Percentiles rank a stretch among this genome's conserved stretches.
phyloP scores from a whole-genome alignment of 2,113 vertebrate species.

The Rattus norvegicus region DNA sequence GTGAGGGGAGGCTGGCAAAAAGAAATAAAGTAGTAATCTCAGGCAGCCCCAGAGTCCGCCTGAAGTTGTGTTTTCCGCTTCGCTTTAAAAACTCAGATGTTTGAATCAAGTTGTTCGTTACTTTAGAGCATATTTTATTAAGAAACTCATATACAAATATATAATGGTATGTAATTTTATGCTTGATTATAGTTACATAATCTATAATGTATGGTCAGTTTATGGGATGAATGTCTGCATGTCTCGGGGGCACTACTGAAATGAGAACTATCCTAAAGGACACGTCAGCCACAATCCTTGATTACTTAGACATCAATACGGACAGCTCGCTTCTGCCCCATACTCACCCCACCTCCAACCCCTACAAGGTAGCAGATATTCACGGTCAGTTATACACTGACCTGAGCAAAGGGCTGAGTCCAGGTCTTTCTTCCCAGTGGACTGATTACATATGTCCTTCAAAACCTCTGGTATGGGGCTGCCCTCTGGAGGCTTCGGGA shows the following conservation, averaged over 20 bases:
- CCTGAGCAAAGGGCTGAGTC: neutral
- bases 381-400: neutral
- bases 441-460: neutral
- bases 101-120: neutral
- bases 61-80: too few species aligned
- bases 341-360: neutral
- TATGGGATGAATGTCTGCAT: neutral
- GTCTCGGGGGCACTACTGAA: neutral
- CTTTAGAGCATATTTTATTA: neutral
- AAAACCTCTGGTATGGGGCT: slow-evolving; percentile 40
- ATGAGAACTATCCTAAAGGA: neutral
- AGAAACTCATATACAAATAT: neutral
- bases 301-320: neutral
- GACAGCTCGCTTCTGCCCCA: neutral
- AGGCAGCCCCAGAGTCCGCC: neutral
- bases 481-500: slow-evolving; percentile 71
- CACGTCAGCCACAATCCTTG: neutral
- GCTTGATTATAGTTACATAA: neutral
- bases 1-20: neutral
- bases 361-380: neutral
- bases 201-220: neutral
- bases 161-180: neutral
- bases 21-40: neutral
- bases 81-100: neutral
- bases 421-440: neutral